These are phyloP conservation scores for Heterotis niloticus DNA, from an alignment of 2,113 vertebrate species.

Conservation along the genomic window DNA sequence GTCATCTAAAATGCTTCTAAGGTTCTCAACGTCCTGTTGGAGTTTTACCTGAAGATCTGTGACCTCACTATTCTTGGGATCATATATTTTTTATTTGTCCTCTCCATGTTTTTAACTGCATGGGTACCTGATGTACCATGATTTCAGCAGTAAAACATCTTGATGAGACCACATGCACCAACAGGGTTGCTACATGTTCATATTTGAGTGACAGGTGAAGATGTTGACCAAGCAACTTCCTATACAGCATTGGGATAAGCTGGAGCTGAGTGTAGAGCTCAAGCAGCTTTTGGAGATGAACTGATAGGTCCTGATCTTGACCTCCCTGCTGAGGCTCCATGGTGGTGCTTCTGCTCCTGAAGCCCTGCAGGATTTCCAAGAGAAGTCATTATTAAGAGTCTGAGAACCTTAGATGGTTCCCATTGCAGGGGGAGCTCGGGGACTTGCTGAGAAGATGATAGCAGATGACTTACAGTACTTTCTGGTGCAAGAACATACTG, in stretches of 20 bases:
- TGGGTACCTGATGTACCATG: conserved; percentile 4
- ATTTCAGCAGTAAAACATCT: conserved; percentile 21
- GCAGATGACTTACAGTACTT: too few species aligned
- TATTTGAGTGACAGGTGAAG: too few species aligned
- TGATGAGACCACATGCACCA: too few species aligned
- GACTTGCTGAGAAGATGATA: too few species aligned
- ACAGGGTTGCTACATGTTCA: too few species aligned
- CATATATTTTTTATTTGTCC: background rate
- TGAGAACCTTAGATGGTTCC: too few species aligned
- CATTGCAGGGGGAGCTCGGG: too few species aligned
- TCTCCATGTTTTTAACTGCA: conserved; percentile 13
- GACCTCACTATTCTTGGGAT: background rate
- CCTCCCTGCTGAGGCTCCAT: conserved; percentile 29
- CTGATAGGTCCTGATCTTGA: conserved; percentile 28
- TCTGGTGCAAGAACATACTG: too few species aligned
- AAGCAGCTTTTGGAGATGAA: conserved; percentile 27
- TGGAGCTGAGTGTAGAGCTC: conserved; percentile 27
- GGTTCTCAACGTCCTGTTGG: background rate
- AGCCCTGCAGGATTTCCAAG: conserved; percentile 22
- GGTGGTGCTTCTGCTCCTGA: conserved; percentile 14
- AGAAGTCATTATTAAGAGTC: too few species aligned
- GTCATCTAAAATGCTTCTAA: background rate
- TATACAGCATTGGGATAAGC: conserved; percentile 33
- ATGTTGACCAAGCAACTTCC: conserved; percentile 16
- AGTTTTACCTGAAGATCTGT: background rate